Evolutionary conservation across 2,797 vertebrate genomes (phyloP).

Genomic region (Lutjanus argentimaculatus): DNA sequence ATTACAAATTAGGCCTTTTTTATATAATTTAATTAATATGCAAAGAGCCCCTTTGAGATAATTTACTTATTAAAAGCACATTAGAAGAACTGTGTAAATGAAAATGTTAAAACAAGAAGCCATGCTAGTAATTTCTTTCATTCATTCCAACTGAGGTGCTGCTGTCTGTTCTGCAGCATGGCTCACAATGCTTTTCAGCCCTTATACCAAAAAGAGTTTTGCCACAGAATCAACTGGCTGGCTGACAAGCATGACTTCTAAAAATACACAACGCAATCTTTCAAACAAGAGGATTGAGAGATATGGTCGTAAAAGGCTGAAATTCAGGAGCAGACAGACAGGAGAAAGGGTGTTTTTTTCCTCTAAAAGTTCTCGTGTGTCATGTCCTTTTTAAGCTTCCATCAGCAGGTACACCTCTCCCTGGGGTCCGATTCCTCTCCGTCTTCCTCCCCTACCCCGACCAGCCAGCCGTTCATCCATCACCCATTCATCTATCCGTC

Average conservation of each 20-base stretch:
- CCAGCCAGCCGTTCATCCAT: conserved; percentile 72
- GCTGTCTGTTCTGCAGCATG: conserved; percentile 8
- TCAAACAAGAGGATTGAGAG: conserved; percentile 32
- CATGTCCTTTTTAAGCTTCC: conserved; percentile 80
- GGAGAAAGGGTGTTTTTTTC: conserved; percentile 28
- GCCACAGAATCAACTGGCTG: neutral
- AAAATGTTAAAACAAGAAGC: conserved; percentile 39
- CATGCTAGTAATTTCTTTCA: neutral
- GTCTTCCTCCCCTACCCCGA: conserved; percentile 48
- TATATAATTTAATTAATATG: conserved; percentile 49
- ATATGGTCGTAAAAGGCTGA: conserved; percentile 34
- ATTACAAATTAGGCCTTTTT: conserved; percentile 52
- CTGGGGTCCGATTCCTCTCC: conserved; percentile 70
- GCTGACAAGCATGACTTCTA: conserved; percentile 28
- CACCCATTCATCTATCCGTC: conserved; percentile 67
- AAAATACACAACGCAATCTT: conserved; percentile 26
- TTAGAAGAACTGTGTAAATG: conserved; percentile 34
- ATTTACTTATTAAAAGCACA: conserved; percentile 46
- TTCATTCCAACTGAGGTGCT: neutral
- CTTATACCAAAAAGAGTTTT: neutral
- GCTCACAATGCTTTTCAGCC: neutral
- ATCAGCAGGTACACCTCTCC: conserved; percentile 77
- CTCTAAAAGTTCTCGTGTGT: conserved; percentile 57
- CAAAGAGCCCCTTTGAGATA: conserved; percentile 47
- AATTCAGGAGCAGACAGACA: conserved; percentile 29